phyloP scores from a whole-genome alignment of 2,888 invertebrate species.

The Molanna angustata region DNA sequence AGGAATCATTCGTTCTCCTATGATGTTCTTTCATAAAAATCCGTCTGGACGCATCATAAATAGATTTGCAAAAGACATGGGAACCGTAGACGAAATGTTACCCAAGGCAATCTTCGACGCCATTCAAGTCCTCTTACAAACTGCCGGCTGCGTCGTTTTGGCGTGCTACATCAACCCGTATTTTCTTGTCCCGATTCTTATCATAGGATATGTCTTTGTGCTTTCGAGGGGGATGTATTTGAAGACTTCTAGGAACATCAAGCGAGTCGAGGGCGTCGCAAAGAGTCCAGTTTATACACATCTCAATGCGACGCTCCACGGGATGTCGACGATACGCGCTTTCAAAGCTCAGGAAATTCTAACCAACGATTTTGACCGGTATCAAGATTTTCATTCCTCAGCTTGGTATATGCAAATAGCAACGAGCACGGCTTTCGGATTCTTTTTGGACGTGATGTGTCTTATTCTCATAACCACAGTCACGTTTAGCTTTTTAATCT shows the following conservation, averaged over 20 bases:
- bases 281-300: constrained; percentile 83
- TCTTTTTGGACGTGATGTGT: constrained; percentile 64
- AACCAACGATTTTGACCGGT: constrained; percentile 57
- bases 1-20: constrained; percentile 44
- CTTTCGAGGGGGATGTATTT: constrained; percentile 62
- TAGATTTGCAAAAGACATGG: constrained; percentile 84
- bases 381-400: constrained; percentile 60
- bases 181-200: constrained; percentile 56
- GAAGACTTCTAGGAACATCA: constrained; percentile 67
- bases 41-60: constrained; percentile 75
- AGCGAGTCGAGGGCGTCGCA: constrained; percentile 63
- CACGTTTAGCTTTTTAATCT: constrained; percentile 62
- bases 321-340: constrained; percentile 74
- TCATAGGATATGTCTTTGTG: constrained; percentile 57
- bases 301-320: constrained; percentile 72
- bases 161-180: constrained; percentile 58
- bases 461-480: constrained; percentile 61
- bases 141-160: constrained; percentile 58
- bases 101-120: constrained; percentile 69
- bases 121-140: constrained; percentile 49
- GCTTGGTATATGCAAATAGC: constrained; percentile 65
- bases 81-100: constrained; percentile 73
- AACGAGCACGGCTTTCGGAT: constrained; percentile 62
- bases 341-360: constrained; percentile 65
- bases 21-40: constrained; percentile 81